These are phyloP conservation scores for Diplodus sargus DNA, from an alignment of 2,797 vertebrate genomes.

Conservation along the genomic window DNA sequence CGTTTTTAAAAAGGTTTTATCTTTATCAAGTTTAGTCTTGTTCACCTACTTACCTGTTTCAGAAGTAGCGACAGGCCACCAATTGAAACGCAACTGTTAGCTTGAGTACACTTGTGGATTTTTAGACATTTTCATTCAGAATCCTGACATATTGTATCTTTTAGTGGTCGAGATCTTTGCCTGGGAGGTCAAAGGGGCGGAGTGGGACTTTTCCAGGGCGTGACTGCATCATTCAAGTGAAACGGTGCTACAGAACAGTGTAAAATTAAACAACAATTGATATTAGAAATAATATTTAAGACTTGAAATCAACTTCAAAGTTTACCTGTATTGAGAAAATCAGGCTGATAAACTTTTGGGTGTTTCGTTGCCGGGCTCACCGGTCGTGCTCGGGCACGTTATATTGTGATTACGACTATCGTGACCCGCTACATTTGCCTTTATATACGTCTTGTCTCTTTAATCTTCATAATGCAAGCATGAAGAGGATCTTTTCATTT, in stretches of 20 bases:
- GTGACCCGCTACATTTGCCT: background rate
- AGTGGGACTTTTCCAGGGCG: background rate
- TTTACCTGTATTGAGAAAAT: background rate
- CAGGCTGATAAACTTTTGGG: too few species aligned
- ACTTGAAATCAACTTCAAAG: background rate
- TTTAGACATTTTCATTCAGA: too few species aligned
- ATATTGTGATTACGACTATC: background rate
- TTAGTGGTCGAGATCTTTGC: background rate
- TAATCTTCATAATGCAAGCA: background rate
- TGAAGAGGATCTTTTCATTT: background rate
- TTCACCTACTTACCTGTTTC: too few species aligned
- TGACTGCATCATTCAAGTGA: background rate
- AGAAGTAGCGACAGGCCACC: too few species aligned
- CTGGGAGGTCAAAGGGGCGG: background rate
- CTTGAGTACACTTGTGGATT: too few species aligned
- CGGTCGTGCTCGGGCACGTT: too few species aligned
- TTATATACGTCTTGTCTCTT: background rate
- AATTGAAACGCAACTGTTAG: too few species aligned
- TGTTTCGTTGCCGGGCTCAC: background rate
- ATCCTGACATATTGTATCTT: too few species aligned
- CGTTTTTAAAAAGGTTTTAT: too few species aligned
- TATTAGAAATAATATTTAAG: background rate
- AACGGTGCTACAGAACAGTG: background rate
- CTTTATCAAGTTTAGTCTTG: too few species aligned
- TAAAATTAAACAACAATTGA: background rate